phyloP scores from a whole-genome alignment of 1,140 invertebrate species.

The Drosophila hydei region DNA sequence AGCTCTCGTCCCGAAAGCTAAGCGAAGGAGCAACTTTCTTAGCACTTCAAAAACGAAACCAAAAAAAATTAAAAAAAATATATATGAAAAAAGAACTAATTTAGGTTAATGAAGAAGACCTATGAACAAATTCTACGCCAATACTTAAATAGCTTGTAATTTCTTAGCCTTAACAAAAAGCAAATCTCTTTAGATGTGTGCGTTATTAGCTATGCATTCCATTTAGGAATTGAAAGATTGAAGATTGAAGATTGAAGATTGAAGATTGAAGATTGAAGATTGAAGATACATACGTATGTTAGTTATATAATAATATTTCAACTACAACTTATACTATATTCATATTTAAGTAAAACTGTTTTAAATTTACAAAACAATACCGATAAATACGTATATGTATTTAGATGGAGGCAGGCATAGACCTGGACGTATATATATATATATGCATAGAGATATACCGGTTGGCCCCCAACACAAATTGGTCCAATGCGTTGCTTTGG shows the following conservation, averaged over 20 bases:
- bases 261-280: slow-evolving; percentile 2
- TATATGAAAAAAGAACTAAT: slow-evolving; percentile 14
- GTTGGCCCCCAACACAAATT: slow-evolving; percentile 42
- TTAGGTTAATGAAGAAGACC: slow-evolving; percentile 10
- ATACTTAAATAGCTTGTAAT: slow-evolving; percentile 80
- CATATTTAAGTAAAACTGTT: slow-evolving; percentile 48
- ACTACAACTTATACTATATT: slow-evolving; percentile 25
- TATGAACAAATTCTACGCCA: slow-evolving; percentile 60
- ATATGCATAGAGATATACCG: slow-evolving; percentile 35
- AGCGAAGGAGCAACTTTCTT: slow-evolving; percentile 6
- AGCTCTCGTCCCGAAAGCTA: slow-evolving; percentile 13
- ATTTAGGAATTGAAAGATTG: slow-evolving; percentile 33
- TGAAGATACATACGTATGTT: slow-evolving; percentile 43
- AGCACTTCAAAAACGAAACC: slow-evolving; percentile 12
- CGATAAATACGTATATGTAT: not conserved
- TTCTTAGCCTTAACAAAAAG: slow-evolving; percentile 37
- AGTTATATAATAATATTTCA: slow-evolving; percentile 59
- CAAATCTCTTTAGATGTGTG: slow-evolving; percentile 46
- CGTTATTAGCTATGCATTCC: slow-evolving; percentile 52
- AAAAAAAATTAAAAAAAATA: slow-evolving; percentile 11
- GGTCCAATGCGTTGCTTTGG: slow-evolving; percentile 75
- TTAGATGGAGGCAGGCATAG: not conserved
- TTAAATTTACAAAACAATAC: slow-evolving; percentile 58
- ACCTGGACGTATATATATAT: slow-evolving; percentile 10
- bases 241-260: slow-evolving; percentile 9